These are phyloP conservation scores for Drosophila longiperda DNA, from an alignment of 2,888 invertebrate species.

Conservation along the genomic window DNA sequence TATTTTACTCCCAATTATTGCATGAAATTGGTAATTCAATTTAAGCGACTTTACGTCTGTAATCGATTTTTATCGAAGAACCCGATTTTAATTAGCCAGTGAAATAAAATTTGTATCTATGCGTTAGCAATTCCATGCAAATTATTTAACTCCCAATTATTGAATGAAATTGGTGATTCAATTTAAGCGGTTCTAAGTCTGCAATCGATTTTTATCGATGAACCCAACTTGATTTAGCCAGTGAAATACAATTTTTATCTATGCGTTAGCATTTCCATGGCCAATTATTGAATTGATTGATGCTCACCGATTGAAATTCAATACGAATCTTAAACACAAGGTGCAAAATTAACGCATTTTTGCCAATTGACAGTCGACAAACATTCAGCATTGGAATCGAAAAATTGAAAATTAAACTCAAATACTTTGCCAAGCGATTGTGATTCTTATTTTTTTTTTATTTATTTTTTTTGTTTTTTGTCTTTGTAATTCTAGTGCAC, in stretches of 20 bases:
- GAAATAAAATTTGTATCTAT: no score
- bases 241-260: not conserved
- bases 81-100: not conserved
- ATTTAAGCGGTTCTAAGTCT: not conserved
- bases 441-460: not conserved
- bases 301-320: constrained; percentile 16
- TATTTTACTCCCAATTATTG: no score
- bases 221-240: not conserved
- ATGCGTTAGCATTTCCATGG: not conserved
- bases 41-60: not conserved
- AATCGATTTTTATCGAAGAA: not conserved
- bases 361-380: constrained; percentile 29
- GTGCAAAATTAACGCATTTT: constrained; percentile 9
- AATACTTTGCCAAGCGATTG: not conserved
- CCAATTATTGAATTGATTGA: not conserved
- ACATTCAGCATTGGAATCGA: constrained; percentile 37
- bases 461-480: not conserved
- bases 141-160: not conserved
- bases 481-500: not conserved
- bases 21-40: not conserved
- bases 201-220: not conserved
- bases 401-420: not conserved
- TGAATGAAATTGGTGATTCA: not conserved
- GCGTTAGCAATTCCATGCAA: no score
- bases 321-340: not conserved